Base-by-base conservation (phyloP, 2,797 vertebrate species). In the Distichodus sexfasciatus region DNA sequence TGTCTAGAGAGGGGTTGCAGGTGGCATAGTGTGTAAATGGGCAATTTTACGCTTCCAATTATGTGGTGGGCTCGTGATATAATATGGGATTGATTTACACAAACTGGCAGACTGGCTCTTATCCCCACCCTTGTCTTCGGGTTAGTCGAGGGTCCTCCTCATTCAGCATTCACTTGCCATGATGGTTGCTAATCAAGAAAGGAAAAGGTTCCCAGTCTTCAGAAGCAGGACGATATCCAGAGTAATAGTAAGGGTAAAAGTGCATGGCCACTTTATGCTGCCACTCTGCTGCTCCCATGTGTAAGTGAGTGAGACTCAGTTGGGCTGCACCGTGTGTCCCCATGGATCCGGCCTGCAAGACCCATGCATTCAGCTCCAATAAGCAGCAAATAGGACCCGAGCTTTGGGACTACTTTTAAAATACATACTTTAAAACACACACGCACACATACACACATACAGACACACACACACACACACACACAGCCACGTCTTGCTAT, bases 31-130 rank as follows among this genome's bases (percentile, higher is more conserved):
- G 79, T 72, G 35, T 73, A 81, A 84, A 81, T 75, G 36, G 81
- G 75, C 71, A 73, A 74, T 79, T 80, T 44, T 65, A 81, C 70
- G 71, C 75, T 74, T 75, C 40, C 36, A 82, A 78, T 81, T 69
- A 76, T 58, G 47, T 47, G 66, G 59, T 57, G 67, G 67, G 36
- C 59, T 66, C n/a, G 59, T 74, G 70, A 58, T 75, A 71, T 79
- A 79, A 76, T 74, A 74, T 55, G 60, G 68, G 48, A 76, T 76
- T 82, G 66, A 80, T 80, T 84, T 76, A 71, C 78, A 76, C 46
- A 65, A 64, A 69, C 64, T 74, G 68, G 70, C 77, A 63, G 70
- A 64, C 36, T 47, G 44, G 31, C 74, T 54, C 69, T 65, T 21
- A 54, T 46, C 41, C 60, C 54, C 62, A 40, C 54, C 40, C 44